Evolutionary conservation across 2,113 vertebrate genomes (phyloP), one percentile per base, ranked within the genome.

Genomic region (Carettochelys insculpta): DNA sequence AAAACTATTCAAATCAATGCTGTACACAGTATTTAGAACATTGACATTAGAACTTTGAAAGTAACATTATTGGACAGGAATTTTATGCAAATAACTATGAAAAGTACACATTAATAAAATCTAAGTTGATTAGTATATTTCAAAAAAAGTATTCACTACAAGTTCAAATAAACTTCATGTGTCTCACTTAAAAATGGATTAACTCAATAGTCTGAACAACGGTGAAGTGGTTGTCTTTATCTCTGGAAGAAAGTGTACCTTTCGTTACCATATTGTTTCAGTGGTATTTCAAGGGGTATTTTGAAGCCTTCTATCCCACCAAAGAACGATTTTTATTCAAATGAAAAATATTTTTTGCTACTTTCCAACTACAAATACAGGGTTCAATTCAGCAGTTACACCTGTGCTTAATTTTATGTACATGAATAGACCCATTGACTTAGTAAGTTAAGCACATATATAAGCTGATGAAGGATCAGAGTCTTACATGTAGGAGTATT

Each of bases 341-440:
- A 65, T 81, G 85, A 68, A 92, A 91, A 90, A 77, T 58, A 92
- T 48, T 83, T 85, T 78, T 73, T 41, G 25, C 53, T 85, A 10
- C 45, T 77, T 91, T 80, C n/a, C 77, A 90, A 83, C 34, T 50
- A 83, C 50, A 20, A 11, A 50, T 77, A 77, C 17, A 77, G 24
- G 20, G 8, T 73, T 79, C 91, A 83, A 68, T 79, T 53, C 58
- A 92, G 47, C 16, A 51, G 78, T 85, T 83, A 43, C 56, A 14
- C 31, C 31, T 31, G 56, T 58, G 56, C 27, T 90, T 73, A 82
- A 68, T 68, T 83, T 34, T 16, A 25, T 5, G 25, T 58, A 58
- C 34, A 24, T 16, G 52, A 80, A 85, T 88, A 82, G 6, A 90
- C 24, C n/a, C 45, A 4, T 47, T 90, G 50, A 90, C 52, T 22